phyloP scores from a whole-genome alignment of 2,113 vertebrate genomes.

The Thamnaconus septentrionalis region DNA sequence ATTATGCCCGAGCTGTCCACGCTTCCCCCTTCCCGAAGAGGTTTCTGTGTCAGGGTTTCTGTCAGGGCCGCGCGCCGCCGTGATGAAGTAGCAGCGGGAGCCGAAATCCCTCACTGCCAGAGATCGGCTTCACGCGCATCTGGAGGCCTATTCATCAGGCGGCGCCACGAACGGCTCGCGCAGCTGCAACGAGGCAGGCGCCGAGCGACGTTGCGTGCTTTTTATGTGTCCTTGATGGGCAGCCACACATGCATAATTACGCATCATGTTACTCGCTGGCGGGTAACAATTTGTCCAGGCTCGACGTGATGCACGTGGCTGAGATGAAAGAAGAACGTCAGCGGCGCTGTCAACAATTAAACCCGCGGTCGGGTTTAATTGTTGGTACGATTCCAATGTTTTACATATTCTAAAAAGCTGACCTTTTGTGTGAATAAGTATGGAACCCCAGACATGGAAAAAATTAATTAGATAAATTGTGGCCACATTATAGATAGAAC shows the following conservation, averaged over 20 bases:
- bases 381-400: no score
- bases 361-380: no score
- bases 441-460: no score
- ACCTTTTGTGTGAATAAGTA: no score
- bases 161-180: constrained; percentile 18
- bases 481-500: no score
- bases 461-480: no score
- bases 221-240: not conserved
- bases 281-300: not conserved
- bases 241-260: constrained; percentile 10
- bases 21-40: constrained; percentile 60
- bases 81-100: constrained; percentile 62
- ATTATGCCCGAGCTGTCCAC: constrained; percentile 70
- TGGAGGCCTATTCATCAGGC: constrained; percentile 68
- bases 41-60: constrained; percentile 66
- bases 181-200: constrained; percentile 17
- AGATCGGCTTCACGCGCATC: constrained; percentile 66
- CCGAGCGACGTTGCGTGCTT: constrained; percentile 5
- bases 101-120: constrained; percentile 68
- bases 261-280: constrained; percentile 2
- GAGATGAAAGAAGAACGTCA: no score
- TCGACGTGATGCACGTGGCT: no score
- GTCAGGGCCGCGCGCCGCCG: constrained; percentile 52
- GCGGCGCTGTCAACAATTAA: no score
- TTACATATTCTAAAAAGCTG: no score